Base-by-base conservation (phyloP, 2,888 invertebrate genomes). In the Nectonema munidae region DNA sequence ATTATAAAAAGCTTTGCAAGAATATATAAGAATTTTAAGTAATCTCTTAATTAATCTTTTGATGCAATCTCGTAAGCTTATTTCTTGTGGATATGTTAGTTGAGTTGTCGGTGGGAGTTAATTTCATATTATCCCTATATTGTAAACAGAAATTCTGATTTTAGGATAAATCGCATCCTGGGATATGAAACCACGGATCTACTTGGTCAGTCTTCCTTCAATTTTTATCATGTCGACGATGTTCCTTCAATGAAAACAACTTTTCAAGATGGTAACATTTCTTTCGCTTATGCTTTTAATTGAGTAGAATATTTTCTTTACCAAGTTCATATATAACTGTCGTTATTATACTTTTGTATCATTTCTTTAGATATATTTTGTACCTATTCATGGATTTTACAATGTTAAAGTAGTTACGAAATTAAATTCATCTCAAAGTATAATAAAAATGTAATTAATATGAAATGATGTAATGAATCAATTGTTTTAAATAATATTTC, bases 171-270 rank as follows among this genome's bases (percentile, higher is more conserved):
- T 46, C 69, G 69, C 47, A 66, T 89, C 44, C 62, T 89, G 39
- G 83, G 81, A 13, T 79, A 81, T 56, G 70, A 74, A 40, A 81
- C 86, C 6, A 73, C 76, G 3, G 86, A 89, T 55, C 63, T 95
- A 44, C 63, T 95, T 42, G 83, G 81, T 41, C 81, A 86, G 55
- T 71, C 73, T 41, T 81, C 81, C 58, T 89, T 81, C 55, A 83
- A 89, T 49, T 79, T 83, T 56, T 81, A 81, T 54, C 89, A 99
- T 54, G 76, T 74, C 1, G 83, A 86, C 52, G 89, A 95, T 59
- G 73, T 79, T 53, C 70, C 71, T 41, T 79, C 81, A 54, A 77
- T 95, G 74, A 74, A 77, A 49, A 89, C 95, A 51, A 81, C 75
- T 53, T 89, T 89, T 54, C 77, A 83, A 50, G 81, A 86, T 67